phyloP scores from a whole-genome alignment of 2,888 invertebrate genomes.

The Melanostoma mellinum region DNA sequence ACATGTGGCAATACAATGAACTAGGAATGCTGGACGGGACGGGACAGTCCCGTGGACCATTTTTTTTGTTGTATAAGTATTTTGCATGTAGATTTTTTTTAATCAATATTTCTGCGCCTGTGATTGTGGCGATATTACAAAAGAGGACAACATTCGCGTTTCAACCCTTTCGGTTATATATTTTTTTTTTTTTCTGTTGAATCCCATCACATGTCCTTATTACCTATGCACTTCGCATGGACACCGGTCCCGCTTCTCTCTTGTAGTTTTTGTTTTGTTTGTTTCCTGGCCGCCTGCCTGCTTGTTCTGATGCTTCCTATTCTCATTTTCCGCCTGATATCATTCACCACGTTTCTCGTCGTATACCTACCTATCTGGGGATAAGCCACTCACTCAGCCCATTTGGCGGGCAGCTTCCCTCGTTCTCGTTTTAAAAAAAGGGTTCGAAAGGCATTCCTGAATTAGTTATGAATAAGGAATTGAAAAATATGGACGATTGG shows the following conservation, averaged over 20 bases:
- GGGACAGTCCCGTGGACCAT: slow-evolving; percentile 68
- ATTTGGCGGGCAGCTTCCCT: slow-evolving; percentile 49
- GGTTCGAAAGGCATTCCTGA: slow-evolving; percentile 70
- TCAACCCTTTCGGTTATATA: slow-evolving; percentile 66
- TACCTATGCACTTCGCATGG: slow-evolving; percentile 69
- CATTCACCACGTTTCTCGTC: slow-evolving; percentile 47
- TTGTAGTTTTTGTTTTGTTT: slow-evolving; percentile 49
- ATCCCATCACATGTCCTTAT: slow-evolving; percentile 69
- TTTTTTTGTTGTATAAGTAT: slow-evolving; percentile 18
- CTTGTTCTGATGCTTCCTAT: slow-evolving; percentile 56
- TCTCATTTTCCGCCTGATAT: slow-evolving; percentile 72
- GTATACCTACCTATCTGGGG: slow-evolving; percentile 29
- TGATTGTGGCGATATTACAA: slow-evolving; percentile 71
- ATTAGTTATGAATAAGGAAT: slow-evolving; percentile 74
- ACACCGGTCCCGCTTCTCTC: slow-evolving; percentile 56
- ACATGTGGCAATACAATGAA: slow-evolving; percentile 69
- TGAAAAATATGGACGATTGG: slow-evolving; percentile 74
- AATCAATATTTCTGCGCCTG: slow-evolving; percentile 65
- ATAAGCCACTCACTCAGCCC: slow-evolving; percentile 55
- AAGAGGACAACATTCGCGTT: slow-evolving; percentile 68
- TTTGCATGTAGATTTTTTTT: slow-evolving; percentile 33
- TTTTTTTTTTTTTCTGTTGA: slow-evolving; percentile 7
- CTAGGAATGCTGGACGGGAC: slow-evolving; percentile 48
- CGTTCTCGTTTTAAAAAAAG: slow-evolving; percentile 52
- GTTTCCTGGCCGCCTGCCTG: slow-evolving; percentile 53